Conservation (phyloP, 2,113 vertebrate genomes). For the Sturnira hondurensis region DNA sequence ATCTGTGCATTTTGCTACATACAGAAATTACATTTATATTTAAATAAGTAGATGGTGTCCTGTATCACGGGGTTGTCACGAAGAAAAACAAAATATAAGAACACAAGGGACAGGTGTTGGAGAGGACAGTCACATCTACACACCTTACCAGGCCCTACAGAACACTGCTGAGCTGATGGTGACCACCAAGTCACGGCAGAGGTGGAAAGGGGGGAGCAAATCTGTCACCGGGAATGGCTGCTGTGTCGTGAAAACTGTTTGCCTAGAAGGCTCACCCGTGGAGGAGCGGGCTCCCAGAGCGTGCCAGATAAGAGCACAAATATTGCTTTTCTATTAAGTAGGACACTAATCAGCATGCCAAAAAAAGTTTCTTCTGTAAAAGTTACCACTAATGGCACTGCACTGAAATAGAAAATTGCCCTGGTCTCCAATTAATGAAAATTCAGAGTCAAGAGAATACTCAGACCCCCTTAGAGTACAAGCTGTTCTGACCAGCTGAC, state of each 20-base stretch:
- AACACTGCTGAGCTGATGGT: rapidly evolving
- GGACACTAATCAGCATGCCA: neutral
- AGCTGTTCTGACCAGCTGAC: neutral
- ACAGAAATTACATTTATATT: neutral
- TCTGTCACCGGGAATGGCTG: neutral
- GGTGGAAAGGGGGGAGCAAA: neutral
- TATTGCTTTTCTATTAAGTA: neutral
- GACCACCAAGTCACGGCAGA: neutral
- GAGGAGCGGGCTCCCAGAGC: neutral
- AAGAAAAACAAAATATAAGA: neutral
- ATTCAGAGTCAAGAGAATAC: neutral
- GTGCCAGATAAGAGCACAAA: neutral
- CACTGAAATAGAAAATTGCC: neutral
- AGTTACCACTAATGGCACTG: neutral
- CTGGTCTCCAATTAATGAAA: neutral
- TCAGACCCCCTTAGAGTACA: neutral
- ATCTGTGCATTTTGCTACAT: neutral
- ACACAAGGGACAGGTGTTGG: neutral
- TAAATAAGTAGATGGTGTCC: neutral
- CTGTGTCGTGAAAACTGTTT: neutral
- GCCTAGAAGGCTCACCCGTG: neutral
- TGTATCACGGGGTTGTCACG: neutral
- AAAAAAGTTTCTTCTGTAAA: neutral
- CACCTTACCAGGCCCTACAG: neutral
- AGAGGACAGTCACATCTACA: neutral